These are phyloP conservation scores for Entelurus aequoreus DNA, from an alignment of 2,113 vertebrate species.

Conservation along the genomic window DNA sequence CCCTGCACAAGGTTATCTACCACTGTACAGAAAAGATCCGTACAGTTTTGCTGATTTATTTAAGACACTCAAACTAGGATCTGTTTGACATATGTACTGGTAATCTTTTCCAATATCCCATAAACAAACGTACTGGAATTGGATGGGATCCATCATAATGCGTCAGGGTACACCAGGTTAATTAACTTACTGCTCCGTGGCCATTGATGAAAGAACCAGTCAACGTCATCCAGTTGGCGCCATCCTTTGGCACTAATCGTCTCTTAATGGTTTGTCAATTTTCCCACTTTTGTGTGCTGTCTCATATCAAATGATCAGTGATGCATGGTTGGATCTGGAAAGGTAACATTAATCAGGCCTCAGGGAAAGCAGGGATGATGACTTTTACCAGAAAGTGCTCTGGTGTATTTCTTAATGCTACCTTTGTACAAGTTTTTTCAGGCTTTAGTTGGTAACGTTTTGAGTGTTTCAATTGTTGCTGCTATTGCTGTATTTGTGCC, in stretches of 20 bases:
- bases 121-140: background rate
- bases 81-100: background rate
- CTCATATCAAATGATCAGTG: constrained; percentile 66
- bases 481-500: background rate
- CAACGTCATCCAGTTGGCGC: constrained; percentile 49
- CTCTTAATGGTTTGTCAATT: constrained; percentile 64
- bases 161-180: background rate
- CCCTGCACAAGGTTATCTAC: background rate
- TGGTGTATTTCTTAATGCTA: constrained; percentile 9
- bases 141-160: constrained; percentile 1
- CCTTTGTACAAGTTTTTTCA: background rate
- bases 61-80: background rate
- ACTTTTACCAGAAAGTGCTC: constrained; percentile 42
- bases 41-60: background rate
- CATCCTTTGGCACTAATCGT: constrained; percentile 51
- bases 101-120: background rate
- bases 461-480: background rate
- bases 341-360: constrained; percentile 57
- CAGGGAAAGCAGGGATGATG: constrained; percentile 56
- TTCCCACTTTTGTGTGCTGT: constrained; percentile 43
- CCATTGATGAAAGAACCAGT: constrained; percentile 47
- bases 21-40: too few species aligned
- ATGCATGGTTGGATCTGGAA: constrained; percentile 50
- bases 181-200: constrained; percentile 16
- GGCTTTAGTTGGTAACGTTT: background rate